Percentiles rank a stretch among this genome's conserved stretches.
phyloP scores from a whole-genome alignment of 2,113 vertebrate genomes.

The Cebus imitator region DNA sequence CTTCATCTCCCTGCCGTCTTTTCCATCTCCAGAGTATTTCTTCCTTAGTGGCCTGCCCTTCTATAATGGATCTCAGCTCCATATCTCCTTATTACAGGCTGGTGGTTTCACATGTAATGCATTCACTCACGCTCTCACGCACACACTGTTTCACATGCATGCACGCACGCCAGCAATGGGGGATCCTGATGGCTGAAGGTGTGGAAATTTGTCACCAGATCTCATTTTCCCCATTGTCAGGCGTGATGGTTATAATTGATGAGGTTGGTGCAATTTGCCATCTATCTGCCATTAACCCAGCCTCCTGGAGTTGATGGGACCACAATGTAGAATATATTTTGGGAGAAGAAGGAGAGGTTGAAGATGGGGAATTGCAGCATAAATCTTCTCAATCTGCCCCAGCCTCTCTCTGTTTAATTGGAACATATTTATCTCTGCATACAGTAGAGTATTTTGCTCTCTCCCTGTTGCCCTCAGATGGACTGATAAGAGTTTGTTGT shows the following conservation, averaged over 20 bases:
- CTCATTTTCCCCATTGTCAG: slow-evolving; percentile 88
- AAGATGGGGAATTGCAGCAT: slow-evolving; percentile 41
- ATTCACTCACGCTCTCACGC: not conserved
- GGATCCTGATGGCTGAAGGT: not conserved
- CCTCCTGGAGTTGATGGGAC: slow-evolving; percentile 87
- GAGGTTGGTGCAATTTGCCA: slow-evolving; percentile 91
- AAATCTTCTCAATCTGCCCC: slow-evolving; percentile 49
- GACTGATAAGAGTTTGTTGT: slow-evolving; percentile 71
- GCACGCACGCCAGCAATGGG: not conserved
- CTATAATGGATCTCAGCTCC: not conserved
- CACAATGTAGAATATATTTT: slow-evolving; percentile 85
- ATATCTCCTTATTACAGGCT: not conserved
- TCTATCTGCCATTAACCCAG: slow-evolving; percentile 89
- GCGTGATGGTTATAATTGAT: slow-evolving; percentile 92
- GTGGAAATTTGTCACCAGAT: slow-evolving; percentile 64
- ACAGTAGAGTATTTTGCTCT: not conserved
- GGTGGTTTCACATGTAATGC: not conserved
- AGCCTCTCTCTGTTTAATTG: slow-evolving; percentile 37
- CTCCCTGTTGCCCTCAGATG: not conserved
- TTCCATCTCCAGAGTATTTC: slow-evolving; percentile 84
- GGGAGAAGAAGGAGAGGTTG: slow-evolving; percentile 54
- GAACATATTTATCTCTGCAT: slow-evolving; percentile 43
- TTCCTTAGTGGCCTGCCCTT: slow-evolving; percentile 65
- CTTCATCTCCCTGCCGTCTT: slow-evolving; percentile 87
- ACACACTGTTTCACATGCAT: not conserved